phyloP scores from a whole-genome alignment of 64 coral and sea anemone species.

The Stichodactyla mertensii region DNA sequence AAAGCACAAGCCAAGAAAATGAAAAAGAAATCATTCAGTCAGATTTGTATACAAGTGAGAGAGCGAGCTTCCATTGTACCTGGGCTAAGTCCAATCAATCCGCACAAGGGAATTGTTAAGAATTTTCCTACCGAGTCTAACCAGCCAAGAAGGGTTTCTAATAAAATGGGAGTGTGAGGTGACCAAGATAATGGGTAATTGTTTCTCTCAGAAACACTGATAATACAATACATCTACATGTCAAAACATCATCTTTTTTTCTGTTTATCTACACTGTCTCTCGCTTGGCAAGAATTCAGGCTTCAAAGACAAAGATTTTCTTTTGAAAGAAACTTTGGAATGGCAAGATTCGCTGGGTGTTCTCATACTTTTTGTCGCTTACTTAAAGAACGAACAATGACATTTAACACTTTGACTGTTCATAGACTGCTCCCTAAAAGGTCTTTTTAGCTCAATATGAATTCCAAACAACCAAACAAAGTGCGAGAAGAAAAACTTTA shows the following conservation, averaged over 20 bases:
- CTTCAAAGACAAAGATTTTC: not conserved
- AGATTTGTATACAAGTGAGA: conserved; percentile 7
- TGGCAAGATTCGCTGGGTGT: not conserved
- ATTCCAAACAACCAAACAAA: not conserved
- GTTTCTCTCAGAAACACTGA: not conserved
- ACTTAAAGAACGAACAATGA: not conserved
- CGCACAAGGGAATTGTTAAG: not conserved
- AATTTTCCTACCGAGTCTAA: not conserved
- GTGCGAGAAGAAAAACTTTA: too few species aligned
- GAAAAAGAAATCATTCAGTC: conserved; percentile 6
- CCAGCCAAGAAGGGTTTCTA: not conserved
- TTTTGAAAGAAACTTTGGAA: not conserved
- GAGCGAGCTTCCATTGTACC: not conserved
- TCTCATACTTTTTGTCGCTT: not conserved
- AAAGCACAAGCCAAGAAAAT: not conserved
- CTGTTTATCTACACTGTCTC: not conserved
- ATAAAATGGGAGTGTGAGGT: not conserved
- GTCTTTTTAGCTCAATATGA: not conserved
- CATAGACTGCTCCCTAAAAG: not conserved
- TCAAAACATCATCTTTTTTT: not conserved
- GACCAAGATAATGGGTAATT: not conserved
- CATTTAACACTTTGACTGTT: conserved; percentile 13
- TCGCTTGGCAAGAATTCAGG: not conserved
- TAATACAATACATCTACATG: not conserved
- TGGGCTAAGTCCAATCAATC: not conserved